These are phyloP conservation scores for Megaceryle alcyon DNA, from an alignment of 2,797 vertebrate genomes.

Conservation along the genomic window DNA sequence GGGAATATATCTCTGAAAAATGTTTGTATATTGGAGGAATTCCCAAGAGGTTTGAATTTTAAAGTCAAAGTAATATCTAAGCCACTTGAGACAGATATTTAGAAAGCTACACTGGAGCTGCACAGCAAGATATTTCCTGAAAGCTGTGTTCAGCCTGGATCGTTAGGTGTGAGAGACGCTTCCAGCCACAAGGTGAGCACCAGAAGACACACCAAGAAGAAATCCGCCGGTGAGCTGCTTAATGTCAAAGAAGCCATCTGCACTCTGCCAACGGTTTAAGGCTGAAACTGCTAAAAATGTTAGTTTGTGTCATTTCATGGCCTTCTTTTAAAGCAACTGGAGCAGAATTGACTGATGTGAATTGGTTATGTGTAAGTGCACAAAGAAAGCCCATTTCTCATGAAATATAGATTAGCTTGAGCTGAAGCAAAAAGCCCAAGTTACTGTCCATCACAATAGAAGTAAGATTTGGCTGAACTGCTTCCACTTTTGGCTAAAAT, in stretches of 20 bases:
- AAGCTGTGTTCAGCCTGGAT: neutral
- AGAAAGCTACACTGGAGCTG: neutral
- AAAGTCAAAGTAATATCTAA: neutral
- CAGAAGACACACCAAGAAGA: neutral
- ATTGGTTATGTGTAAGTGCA: neutral
- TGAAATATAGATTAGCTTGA: neutral
- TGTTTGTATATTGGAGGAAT: neutral
- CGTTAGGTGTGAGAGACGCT: neutral
- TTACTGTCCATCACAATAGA: neutral
- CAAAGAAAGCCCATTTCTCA: neutral
- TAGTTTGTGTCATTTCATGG: neutral
- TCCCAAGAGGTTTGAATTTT: neutral
- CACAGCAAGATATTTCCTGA: neutral
- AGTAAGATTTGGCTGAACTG: neutral
- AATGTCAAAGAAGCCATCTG: conserved; percentile 18
- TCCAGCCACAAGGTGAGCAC: neutral
- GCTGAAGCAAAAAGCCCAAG: neutral
- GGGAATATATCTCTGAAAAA: neutral
- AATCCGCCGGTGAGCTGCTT: neutral
- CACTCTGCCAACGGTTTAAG: conserved; percentile 14
- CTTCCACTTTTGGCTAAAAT: neutral
- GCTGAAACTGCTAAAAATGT: conserved; percentile 42
- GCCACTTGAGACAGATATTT: neutral
- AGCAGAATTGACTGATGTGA: conserved; percentile 2
- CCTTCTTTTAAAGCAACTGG: conserved; percentile 17